Base-by-base conservation (phyloP, 2,888 invertebrate genomes). In the Philopedon plagiatum region DNA sequence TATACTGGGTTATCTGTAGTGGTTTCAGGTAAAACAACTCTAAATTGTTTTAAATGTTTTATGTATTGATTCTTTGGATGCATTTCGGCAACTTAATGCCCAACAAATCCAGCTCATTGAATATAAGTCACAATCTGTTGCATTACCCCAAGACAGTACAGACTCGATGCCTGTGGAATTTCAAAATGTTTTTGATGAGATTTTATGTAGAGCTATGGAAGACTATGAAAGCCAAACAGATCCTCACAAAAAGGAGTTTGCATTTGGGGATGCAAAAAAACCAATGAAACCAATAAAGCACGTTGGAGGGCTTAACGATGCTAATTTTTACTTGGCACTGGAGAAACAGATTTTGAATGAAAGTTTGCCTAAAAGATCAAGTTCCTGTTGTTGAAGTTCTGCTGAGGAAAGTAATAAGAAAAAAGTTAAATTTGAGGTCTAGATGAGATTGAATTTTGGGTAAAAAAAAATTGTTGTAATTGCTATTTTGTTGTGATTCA, bases 41-140 rank as follows among this genome's bases (percentile, higher is more conserved):
- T 9, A 7, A 57, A 39, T 37, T 37, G 26, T 69, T 68, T 9
- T 46, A 64, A 87, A 88, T 71, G 77, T 92, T 4, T 80, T 89
- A 56, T 94, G 93, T 84, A 87, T 91, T 0, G 94, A 94, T 81
- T 91, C 93, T 0, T 80, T 93, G 18, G 79, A 82, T 5, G 89
- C 89, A 1, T 92, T 94, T 80, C 82, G 87, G 76, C 85, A 87
- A 71, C 82, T 91, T 11, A 34, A 75, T 34, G 11, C n/a, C 3
- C 34, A n/a, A n/a, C n/a, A n/a, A n/a, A n/a, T n/a, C n/a, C n/a
- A n/a, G n/a, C n/a, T n/a, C n/a, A n/a, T n/a, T n/a, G n/a, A n/a
- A n/a, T n/a, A n/a, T n/a, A n/a, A n/a, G n/a, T n/a, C n/a, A n/a
- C n/a, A n/a, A n/a, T n/a, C n/a, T n/a, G n/a, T n/a, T n/a, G n/a